These are phyloP conservation scores for Pemphigus obesinymphae DNA, from an alignment of 1,140 invertebrate genomes.

Conservation along the genomic window DNA sequence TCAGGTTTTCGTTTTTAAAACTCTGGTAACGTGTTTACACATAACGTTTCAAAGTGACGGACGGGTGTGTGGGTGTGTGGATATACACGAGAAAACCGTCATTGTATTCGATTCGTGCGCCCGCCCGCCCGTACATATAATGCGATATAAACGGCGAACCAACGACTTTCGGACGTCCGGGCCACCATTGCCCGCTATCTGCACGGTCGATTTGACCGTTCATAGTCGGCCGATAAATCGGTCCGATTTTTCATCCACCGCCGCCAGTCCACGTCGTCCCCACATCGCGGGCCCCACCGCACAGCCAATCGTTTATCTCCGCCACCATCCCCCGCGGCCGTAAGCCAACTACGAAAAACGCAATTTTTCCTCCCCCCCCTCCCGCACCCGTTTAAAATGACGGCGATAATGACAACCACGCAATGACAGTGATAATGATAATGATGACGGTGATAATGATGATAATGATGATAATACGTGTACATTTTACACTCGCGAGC, in stretches of 20 bases:
- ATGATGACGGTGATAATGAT: neutral
- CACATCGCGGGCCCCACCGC: neutral
- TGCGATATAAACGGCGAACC: conserved; percentile 36
- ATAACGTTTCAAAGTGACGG: too few species aligned
- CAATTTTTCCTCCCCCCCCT: neutral
- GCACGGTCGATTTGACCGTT: conserved; percentile 38
- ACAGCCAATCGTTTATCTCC: neutral
- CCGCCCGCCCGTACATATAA: neutral
- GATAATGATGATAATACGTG: neutral
- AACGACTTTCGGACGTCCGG: conserved; percentile 39
- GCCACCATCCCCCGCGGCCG: neutral
- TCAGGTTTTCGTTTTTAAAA: neutral
- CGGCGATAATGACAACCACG: too few species aligned
- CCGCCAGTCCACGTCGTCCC: neutral
- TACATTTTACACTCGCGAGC: too few species aligned
- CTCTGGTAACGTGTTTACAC: neutral
- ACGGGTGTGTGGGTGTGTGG: neutral
- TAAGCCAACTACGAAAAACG: neutral
- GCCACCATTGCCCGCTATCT: conserved; percentile 16
- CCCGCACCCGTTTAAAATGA: neutral
- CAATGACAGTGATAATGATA: neutral
- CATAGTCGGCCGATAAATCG: conserved; percentile 26
- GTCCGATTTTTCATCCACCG: conserved; percentile 1
- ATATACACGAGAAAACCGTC: neutral
- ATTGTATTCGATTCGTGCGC: conserved; percentile 8